These are phyloP conservation scores for Stegodyphus mimosarum DNA, from an alignment of 1,140 invertebrate species.

Conservation along the genomic window DNA sequence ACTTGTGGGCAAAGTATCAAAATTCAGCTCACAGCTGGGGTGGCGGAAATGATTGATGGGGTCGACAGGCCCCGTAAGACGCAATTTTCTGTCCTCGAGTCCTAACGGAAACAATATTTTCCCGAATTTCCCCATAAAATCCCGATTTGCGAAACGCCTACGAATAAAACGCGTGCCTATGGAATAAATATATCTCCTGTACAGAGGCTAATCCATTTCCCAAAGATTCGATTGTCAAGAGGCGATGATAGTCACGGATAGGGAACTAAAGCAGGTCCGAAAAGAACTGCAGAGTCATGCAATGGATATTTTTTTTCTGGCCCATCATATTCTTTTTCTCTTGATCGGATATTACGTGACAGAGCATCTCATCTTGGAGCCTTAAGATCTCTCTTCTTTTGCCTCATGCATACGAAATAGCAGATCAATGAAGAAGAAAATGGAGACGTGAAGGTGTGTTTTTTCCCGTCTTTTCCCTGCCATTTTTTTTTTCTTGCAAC, in stretches of 20 bases:
- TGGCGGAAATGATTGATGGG: too few species aligned
- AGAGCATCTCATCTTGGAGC: conserved; percentile 20
- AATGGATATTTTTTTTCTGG: background rate
- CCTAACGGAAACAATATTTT: too few species aligned
- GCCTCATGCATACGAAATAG: conserved; percentile 28
- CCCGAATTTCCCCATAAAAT: too few species aligned
- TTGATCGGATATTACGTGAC: conserved; percentile 32
- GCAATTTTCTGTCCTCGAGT: too few species aligned
- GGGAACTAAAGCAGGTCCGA: background rate
- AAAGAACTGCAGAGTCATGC: conserved; percentile 26
- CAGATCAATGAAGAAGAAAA: conserved; percentile 36
- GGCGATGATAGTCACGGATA: conserved; percentile 29
- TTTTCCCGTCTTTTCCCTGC: background rate
- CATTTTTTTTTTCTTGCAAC: too few species aligned
- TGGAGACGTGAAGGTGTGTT: conserved; percentile 18
- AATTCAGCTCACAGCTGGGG: too few species aligned
- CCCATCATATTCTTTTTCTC: background rate
- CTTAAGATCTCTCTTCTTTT: conserved; percentile 35
- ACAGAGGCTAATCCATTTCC: conserved; percentile 24
- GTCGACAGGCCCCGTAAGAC: too few species aligned
- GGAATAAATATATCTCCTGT: too few species aligned
- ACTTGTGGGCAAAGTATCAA: too few species aligned
- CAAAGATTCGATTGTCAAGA: conserved; percentile 33
- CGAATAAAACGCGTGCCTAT: too few species aligned
- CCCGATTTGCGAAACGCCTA: too few species aligned